Evolutionary conservation across 2,797 vertebrate genomes (phyloP).

Genomic region (Pangasius djambal): DNA sequence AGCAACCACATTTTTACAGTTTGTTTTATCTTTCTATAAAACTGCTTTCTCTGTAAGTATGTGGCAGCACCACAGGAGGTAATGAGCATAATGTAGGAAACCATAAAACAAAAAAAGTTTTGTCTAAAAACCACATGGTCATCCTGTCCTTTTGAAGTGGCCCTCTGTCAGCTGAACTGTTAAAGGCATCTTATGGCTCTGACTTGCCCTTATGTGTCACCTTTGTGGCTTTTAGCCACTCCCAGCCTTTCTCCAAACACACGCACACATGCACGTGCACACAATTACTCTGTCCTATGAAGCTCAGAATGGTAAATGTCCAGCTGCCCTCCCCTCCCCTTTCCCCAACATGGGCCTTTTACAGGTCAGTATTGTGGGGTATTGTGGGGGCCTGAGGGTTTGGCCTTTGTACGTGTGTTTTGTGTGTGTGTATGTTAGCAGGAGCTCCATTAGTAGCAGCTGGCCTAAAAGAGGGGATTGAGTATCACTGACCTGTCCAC

Average conservation of each 20-base stretch:
- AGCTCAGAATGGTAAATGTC: constrained; percentile 51
- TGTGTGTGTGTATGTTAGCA: constrained; percentile 52
- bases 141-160: constrained; percentile 40
- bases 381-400: constrained; percentile 60
- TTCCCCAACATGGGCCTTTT: constrained; percentile 68
- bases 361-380: constrained; percentile 72
- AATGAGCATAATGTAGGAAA: neutral
- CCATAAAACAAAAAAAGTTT: neutral
- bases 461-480: constrained; percentile 72
- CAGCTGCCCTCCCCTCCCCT: constrained; percentile 70
- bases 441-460: constrained; percentile 77
- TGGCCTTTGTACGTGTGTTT: constrained; percentile 41
- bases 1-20: neutral
- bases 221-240: constrained; percentile 44
- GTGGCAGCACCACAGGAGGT: neutral
- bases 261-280: constrained; percentile 41
- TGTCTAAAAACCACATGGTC: constrained; percentile 10
- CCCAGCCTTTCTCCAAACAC: constrained; percentile 36
- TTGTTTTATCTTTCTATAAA: neutral
- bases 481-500: constrained; percentile 83
- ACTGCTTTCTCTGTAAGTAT: neutral
- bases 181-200: constrained; percentile 71
- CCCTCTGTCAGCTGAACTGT: constrained; percentile 66
- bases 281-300: constrained; percentile 41
- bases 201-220: constrained; percentile 53